Evolutionary conservation across 2,113 vertebrate species (phyloP).

Genomic region (Hyperopisus bebe): DNA sequence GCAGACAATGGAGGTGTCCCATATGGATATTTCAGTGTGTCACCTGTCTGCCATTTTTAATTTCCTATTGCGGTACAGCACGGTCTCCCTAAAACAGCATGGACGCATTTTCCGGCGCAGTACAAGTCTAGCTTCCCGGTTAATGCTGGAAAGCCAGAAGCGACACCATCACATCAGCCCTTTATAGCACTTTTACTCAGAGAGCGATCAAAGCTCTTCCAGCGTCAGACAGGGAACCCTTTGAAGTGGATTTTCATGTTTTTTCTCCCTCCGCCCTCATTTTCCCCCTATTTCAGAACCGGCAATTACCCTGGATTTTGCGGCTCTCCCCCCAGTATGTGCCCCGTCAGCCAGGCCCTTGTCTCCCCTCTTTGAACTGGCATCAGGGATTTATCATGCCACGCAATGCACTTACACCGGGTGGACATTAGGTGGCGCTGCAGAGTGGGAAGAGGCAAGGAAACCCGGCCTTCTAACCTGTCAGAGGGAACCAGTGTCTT

Average conservation of each 20-base stretch:
- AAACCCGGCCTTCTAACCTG: not conserved
- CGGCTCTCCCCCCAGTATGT: not conserved
- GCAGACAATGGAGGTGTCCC: not conserved
- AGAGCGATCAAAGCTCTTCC: not conserved
- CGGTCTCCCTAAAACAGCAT: not conserved
- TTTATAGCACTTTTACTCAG: not conserved
- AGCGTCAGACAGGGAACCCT: not conserved
- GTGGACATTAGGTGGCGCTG: not conserved
- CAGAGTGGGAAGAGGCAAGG: not conserved
- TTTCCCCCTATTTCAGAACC: not conserved
- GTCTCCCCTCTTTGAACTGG: not conserved
- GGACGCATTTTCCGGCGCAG: not conserved
- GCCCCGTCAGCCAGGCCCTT: not conserved
- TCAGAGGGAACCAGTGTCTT: not conserved
- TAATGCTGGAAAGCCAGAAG: not conserved
- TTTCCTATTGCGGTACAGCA: not conserved
- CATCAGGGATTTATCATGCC: not conserved
- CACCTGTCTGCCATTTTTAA: not conserved
- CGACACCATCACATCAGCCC: not conserved
- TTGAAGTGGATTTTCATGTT: not conserved
- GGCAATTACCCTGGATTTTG: not conserved
- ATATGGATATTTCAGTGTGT: not conserved
- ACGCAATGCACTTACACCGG: not conserved
- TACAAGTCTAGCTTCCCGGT: not conserved
- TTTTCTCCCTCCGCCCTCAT: not conserved